Evolutionary conservation across 2,797 vertebrate species (phyloP), one percentile per base, ranked within the genome.

Genomic region (Calcarius lapponicus): DNA sequence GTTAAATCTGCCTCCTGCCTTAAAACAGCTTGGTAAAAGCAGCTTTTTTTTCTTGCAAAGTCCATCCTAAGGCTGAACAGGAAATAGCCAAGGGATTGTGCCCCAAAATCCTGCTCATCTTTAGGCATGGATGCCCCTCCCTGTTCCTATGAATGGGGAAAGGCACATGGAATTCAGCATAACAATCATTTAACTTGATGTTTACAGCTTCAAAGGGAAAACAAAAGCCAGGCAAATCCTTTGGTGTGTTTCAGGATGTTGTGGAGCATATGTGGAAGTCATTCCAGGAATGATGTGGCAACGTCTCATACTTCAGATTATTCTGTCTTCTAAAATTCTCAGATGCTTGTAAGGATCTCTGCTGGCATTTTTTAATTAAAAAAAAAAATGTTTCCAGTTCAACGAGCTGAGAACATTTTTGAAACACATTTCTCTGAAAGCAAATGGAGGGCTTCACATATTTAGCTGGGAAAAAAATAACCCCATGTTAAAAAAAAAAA

Each of bases 201-300:
- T n/a, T 75, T 81, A 42, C 4, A 22, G 29, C 10, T 32, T 70
- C 56, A 40, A 65, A 74, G 8, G 12, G 48, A 89, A 79, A 84
- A 67, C 8, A 84, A 84, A 86, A 70, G 5, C 13, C 53, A 57
- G 25, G 9, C 2, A 93, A 80, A 90, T 51, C 34, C 34, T 26
- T 34, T n/a, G 9, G 4, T 57, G 16, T 32, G 21, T 47, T 81
- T 51, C 25, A 45, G 54, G 43, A 18, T 71, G 8, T 36, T 31
- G 15, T 22, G 64, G 47, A 17, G 24, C 19, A 45, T 48, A 22
- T 0, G 0, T 9, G n/a, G 32, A 42, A 87, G 32, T 64, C 11
- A 15, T 11, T 28, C 11, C 11, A 72, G 76, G 31, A 88, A 54
- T 20, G 11, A 40, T 31, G n/a, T 28, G n/a, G 14, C 9, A 22